Percentiles rank a stretch among this genome's conserved stretches.
phyloP scores from a whole-genome alignment of 1,140 invertebrate species.

The Venturia canescens region DNA sequence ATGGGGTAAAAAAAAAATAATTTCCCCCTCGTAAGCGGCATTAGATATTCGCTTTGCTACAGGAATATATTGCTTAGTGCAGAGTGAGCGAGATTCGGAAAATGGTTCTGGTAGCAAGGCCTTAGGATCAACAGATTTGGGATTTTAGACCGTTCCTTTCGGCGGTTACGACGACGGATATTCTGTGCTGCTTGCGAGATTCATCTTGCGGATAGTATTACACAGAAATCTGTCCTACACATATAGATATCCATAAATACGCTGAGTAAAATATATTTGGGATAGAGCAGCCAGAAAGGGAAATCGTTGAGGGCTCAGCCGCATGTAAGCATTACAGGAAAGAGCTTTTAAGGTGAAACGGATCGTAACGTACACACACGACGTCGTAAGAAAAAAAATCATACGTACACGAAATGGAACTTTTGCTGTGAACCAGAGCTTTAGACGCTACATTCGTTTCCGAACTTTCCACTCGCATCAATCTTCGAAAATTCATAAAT shows the following conservation, averaged over 20 bases:
- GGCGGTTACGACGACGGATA: not conserved
- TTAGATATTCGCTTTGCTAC: not conserved
- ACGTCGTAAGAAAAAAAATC: not conserved
- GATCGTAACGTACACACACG: not conserved
- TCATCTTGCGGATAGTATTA: not conserved
- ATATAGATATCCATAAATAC: not conserved
- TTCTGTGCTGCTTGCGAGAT: not conserved
- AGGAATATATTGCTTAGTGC: constrained; percentile 2
- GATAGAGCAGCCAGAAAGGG: not conserved
- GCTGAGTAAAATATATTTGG: not conserved
- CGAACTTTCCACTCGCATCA: too few relatives aligned
- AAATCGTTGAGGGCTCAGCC: not conserved
- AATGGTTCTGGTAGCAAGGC: not conserved
- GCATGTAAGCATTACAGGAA: not conserved
- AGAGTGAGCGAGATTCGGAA: not conserved
- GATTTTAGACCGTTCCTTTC: not conserved
- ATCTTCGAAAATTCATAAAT: too few relatives aligned
- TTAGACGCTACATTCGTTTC: too few relatives aligned
- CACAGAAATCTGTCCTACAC: not conserved
- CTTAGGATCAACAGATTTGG: constrained; percentile 11
- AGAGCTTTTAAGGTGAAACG: constrained; percentile 10
- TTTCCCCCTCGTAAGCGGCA: not conserved
- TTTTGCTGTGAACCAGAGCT: not conserved
- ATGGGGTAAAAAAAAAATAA: not conserved
- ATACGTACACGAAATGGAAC: not conserved